phyloP scores from a whole-genome alignment of 2,888 invertebrate species.

The Meta bourneti region DNA sequence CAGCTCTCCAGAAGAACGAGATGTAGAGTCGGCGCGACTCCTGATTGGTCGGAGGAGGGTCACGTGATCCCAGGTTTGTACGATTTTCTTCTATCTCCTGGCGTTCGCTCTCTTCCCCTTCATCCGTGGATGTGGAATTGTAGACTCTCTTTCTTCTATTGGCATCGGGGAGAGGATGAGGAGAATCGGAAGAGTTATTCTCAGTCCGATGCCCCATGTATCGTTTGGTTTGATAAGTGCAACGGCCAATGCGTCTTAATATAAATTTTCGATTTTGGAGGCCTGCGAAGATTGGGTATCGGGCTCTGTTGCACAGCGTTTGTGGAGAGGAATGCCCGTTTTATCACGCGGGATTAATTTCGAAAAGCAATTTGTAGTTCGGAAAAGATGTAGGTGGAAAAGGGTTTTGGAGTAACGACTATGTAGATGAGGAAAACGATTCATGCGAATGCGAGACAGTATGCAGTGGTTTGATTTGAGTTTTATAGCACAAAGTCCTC shows the following conservation, averaged over 20 bases:
- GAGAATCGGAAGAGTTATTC: slow-evolving; percentile 42
- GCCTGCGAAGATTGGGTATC: background rate
- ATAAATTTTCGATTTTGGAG: background rate
- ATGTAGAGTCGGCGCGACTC: slow-evolving; percentile 30
- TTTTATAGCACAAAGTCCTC: no score
- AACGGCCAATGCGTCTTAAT: background rate
- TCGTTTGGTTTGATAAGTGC: background rate
- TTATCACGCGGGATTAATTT: no score
- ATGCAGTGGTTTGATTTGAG: no score
- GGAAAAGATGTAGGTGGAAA: no score
- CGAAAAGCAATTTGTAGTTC: no score
- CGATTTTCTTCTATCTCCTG: slow-evolving; percentile 61
- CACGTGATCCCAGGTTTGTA: slow-evolving; percentile 74
- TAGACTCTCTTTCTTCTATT: background rate
- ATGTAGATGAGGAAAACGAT: no score
- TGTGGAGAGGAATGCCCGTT: background rate
- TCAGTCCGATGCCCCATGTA: background rate
- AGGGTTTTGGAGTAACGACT: no score
- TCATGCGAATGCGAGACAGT: no score
- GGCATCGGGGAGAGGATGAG: background rate
- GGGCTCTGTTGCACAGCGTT: background rate
- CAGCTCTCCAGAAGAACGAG: slow-evolving; percentile 59
- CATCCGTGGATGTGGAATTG: slow-evolving; percentile 1
- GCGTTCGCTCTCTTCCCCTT: background rate
- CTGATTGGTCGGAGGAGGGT: slow-evolving; percentile 51